Evolutionary conservation across 2,797 vertebrate species (phyloP).

Genomic region (Urocyon cinereoargenteus): DNA sequence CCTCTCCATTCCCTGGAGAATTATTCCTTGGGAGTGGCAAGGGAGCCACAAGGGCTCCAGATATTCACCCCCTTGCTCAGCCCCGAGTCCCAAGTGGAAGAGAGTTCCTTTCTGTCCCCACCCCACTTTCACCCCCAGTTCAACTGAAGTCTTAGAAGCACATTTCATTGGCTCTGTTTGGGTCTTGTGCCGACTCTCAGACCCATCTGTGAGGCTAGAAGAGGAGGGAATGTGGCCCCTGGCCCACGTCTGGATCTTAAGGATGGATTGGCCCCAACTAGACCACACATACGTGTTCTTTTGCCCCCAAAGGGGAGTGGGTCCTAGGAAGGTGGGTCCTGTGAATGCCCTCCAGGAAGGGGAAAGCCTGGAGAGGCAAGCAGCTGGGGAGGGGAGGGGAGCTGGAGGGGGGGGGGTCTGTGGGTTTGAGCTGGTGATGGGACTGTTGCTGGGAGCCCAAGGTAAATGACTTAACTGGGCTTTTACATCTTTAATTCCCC

Average conservation of each 20-base stretch:
- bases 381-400: neutral
- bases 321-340: neutral
- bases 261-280: neutral
- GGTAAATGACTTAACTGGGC: neutral
- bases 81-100: neutral
- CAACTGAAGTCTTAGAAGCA: neutral
- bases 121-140: too few species aligned
- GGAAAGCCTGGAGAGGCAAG: neutral
- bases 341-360: neutral
- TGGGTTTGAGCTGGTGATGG: neutral
- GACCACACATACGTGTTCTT: neutral
- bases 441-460: neutral
- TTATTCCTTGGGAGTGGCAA: neutral
- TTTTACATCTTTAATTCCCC: neutral
- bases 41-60: neutral
- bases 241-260: neutral
- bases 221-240: neutral
- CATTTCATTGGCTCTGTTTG: neutral
- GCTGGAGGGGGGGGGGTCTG: neutral
- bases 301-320: neutral
- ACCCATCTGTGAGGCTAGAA: neutral
- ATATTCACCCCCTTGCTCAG: accelerated
- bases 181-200: neutral
- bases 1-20: neutral
- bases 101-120: neutral